Conservation (phyloP, 1,140 invertebrate species). For the Drosophila malerkotliana region DNA sequence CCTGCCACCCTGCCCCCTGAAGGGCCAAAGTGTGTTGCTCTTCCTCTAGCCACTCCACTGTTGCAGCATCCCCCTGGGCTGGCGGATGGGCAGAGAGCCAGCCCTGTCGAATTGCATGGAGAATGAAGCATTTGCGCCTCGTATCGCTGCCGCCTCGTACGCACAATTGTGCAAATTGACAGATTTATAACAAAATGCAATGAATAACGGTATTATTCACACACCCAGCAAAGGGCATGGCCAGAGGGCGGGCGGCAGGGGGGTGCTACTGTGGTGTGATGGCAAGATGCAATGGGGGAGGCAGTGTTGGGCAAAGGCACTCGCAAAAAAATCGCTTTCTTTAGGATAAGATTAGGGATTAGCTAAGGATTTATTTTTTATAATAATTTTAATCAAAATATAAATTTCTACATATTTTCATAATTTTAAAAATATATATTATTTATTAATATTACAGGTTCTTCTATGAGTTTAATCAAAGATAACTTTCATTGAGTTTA, state of each 20-base stretch:
- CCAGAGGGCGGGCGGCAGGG: not conserved
- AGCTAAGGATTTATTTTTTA: too few relatives aligned
- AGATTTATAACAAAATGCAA: slow-evolving; percentile 81
- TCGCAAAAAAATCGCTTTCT: not conserved
- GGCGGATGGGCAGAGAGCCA: not conserved
- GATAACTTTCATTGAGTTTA: too few relatives aligned
- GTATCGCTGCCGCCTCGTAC: slow-evolving; percentile 28
- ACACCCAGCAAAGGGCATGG: not conserved
- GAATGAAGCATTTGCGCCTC: slow-evolving; percentile 13
- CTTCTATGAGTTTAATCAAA: too few relatives aligned
- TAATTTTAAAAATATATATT: too few relatives aligned
- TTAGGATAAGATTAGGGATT: not conserved
- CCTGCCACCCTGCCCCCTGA: slow-evolving; percentile 16
- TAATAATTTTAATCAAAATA: too few relatives aligned
- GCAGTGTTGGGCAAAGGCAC: not conserved
- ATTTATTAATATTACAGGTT: too few relatives aligned
- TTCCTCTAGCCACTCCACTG: not conserved
- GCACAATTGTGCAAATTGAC: slow-evolving; percentile 81
- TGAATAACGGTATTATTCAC: slow-evolving; percentile 75
- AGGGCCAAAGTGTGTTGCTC: slow-evolving; percentile 26
- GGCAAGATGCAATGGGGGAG: slow-evolving; percentile 1
- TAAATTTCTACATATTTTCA: too few relatives aligned
- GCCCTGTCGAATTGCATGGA: slow-evolving; percentile 34
- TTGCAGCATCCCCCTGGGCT: slow-evolving; percentile 12
- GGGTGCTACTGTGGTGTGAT: not conserved